Conservation (phyloP, 2,888 invertebrate genomes). For the Endomychus coccineus region DNA sequence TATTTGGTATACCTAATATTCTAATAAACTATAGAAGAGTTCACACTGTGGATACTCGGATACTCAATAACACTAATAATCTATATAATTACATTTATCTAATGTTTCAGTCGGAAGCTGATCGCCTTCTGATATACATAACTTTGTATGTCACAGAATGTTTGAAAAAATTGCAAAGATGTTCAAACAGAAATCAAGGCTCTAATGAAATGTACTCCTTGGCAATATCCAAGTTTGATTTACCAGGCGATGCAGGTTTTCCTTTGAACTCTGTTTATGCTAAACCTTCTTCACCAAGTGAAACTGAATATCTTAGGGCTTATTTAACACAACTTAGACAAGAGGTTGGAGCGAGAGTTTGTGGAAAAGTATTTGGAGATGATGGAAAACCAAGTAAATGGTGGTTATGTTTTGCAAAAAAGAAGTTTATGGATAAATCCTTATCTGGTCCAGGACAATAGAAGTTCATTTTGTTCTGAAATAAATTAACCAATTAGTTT, state of each 20-base stretch:
- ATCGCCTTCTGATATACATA: conserved; percentile 93
- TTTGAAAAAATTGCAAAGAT: conserved; percentile 87
- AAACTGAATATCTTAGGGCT: conserved; percentile 84
- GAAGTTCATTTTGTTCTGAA: too few species aligned
- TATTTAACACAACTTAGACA: conserved; percentile 93
- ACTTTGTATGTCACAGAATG: conserved; percentile 98
- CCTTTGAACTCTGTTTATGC: conserved; percentile 94
- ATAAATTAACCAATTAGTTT: too few species aligned
- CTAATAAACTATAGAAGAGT: too few species aligned
- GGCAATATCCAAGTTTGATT: conserved; percentile 89
- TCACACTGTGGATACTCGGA: too few species aligned
- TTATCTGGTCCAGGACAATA: conserved; percentile 82
- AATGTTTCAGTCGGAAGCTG: conserved; percentile 77
- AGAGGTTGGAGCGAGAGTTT: conserved; percentile 86
- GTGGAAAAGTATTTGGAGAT: conserved; percentile 87
- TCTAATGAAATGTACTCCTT: conserved; percentile 94
- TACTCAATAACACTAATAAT: too few species aligned
- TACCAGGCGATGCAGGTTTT: conserved; percentile 92
- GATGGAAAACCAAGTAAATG: conserved; percentile 97
- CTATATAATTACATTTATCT: conserved; percentile 16
- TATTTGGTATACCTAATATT: too few species aligned
- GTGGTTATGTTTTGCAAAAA: conserved; percentile 99
- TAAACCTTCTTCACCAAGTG: conserved; percentile 68
- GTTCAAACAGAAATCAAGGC: conserved; percentile 81
- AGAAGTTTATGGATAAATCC: conserved; percentile 99